phyloP scores from a whole-genome alignment of 2,888 invertebrate genomes.

The Amphipyra tragopoginis region DNA sequence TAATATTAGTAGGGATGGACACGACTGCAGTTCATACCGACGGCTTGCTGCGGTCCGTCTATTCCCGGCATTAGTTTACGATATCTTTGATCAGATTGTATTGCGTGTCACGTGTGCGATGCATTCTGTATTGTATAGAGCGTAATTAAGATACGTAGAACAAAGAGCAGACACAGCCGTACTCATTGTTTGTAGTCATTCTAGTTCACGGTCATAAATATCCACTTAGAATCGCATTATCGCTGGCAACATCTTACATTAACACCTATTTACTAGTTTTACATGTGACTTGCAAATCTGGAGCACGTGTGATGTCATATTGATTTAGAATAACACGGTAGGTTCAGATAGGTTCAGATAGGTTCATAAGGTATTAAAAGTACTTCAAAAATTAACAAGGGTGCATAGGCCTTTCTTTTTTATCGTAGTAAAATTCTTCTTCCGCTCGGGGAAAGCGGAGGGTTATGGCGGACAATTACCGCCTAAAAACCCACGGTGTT shows the following conservation, averaged over 20 bases:
- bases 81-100: conserved; percentile 1
- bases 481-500: too few relatives aligned
- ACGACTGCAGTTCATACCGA: neutral
- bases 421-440: too few relatives aligned
- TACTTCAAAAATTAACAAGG: too few relatives aligned
- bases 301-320: neutral
- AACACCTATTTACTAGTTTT: conserved; percentile 15
- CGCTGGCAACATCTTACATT: conserved; percentile 20
- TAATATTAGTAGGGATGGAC: too few relatives aligned
- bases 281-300: neutral
- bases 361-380: too few relatives aligned
- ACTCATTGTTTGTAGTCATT: conserved; percentile 34
- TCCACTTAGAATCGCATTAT: conserved; percentile 22
- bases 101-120: neutral
- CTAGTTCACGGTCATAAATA: conserved; percentile 35
- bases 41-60: neutral
- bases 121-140: neutral
- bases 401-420: too few relatives aligned
- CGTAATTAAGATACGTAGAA: conserved; percentile 30
- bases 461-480: too few relatives aligned
- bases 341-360: too few relatives aligned
- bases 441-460: too few relatives aligned
- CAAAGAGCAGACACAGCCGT: conserved; percentile 16
- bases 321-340: too few relatives aligned
- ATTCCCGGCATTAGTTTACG: neutral